A percentile compares a stretch with the other conserved stretches of the same genome.
Conservation (phyloP, 2,113 vertebrate genomes). For the Panurus biarmicus region DNA sequence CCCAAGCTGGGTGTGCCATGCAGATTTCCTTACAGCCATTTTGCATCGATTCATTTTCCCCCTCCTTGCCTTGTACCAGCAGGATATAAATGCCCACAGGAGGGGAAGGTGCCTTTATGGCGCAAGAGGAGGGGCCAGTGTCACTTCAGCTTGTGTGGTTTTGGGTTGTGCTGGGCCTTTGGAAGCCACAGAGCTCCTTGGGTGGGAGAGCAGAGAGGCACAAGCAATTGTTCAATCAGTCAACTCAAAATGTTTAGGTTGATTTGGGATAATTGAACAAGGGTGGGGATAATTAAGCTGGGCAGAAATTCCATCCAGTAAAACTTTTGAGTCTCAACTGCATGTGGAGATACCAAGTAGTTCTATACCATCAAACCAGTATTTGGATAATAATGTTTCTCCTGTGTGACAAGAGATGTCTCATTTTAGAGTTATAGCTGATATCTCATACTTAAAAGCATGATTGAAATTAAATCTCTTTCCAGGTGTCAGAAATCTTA, state of each 20-base stretch:
- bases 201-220: neutral
- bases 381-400: neutral
- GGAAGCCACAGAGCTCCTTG: neutral
- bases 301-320: neutral
- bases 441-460: neutral
- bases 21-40: too few relatives aligned
- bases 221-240: neutral
- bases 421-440: neutral
- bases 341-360: neutral
- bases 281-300: neutral
- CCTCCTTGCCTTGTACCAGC: neutral
- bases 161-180: neutral
- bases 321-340: neutral
- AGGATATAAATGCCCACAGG: neutral
- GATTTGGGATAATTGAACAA: neutral
- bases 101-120: neutral
- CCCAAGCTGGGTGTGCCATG: neutral
- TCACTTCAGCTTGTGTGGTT: neutral
- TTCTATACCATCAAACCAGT: neutral
- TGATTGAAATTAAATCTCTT: neutral
- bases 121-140: neutral
- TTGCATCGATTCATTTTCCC: too few relatives aligned
- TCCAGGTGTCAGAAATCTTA: neutral
- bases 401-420: neutral
- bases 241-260: neutral